Evolutionary conservation across 2,113 vertebrate genomes (phyloP), one percentile per base, ranked within the genome.

Genomic region (Zeus faber): DNA sequence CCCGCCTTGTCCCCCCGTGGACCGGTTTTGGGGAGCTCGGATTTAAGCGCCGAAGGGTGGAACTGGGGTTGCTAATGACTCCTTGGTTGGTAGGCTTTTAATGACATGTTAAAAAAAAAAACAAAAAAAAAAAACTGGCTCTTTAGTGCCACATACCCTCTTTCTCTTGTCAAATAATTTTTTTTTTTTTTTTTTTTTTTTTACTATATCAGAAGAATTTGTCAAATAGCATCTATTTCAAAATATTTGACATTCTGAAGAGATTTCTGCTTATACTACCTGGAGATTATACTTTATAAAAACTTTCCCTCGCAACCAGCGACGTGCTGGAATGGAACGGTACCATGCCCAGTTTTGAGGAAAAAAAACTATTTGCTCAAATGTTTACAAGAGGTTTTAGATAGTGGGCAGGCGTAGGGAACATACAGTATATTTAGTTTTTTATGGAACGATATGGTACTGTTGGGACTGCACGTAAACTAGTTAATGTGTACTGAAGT

Each of bases 371-470:
- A 29, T 24, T 4, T 3, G 1, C n/a, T n/a, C n/a, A n/a, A 18
- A 54, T 18, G 31, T 45, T 21, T 66, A 23, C n/a, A 37, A 31
- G 50, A 21, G 58, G 35, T 79, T 59, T 53, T 73, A 50, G 63
- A 56, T 24, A 51, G 45, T 68, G 55, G 65, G 48, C 78, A 65
- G 50, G 10, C 21, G 51, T 77, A 70, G 51, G 33, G 33, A 13
- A 13, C 1, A 45, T 24, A 23, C 3, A 3, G 5, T 40, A 13
- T 22, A 11, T 11, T 23, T 72, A 59, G 52, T 55, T 76, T 67
- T 70, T n/a, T 67, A 55, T 14, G 49, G 26, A 44, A 67, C 20
- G 62, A 35, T 58, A 62, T 41, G 70, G 76, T 80, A 77, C 79
- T 62, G 43, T 17, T 69, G 65, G 76, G 62, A 75, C 65, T 49